Percentiles rank a stretch among this genome's conserved stretches.
Conservation (phyloP, 1,140 invertebrate species). For the Sycobia sp. region DNA sequence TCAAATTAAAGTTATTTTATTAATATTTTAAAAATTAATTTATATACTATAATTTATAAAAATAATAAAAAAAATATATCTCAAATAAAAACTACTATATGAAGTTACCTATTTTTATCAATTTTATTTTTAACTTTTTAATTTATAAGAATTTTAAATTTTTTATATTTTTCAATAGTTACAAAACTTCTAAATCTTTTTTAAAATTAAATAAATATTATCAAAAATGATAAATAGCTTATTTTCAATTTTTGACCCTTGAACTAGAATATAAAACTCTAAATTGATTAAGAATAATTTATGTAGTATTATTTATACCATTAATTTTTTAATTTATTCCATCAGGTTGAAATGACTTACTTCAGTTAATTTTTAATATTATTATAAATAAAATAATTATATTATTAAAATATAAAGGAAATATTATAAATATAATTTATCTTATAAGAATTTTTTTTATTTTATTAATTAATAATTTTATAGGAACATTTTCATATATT, state of each 20-base stretch:
- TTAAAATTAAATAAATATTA: too few species aligned
- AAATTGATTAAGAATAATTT: slow-evolving; percentile 65
- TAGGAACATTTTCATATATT: slow-evolving; percentile 72
- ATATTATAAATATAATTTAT: slow-evolving; percentile 62
- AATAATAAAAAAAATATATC: too few species aligned
- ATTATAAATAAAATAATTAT: slow-evolving; percentile 51
- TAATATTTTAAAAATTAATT: too few species aligned
- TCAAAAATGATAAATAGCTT: slow-evolving; percentile 44
- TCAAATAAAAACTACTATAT: too few species aligned
- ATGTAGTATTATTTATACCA: too few species aligned
- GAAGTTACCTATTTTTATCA: too few species aligned
- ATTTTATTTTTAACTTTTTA: too few species aligned
- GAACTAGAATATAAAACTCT: slow-evolving; percentile 45
- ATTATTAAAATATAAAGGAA: slow-evolving; percentile 59
- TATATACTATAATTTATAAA: too few species aligned
- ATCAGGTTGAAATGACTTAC: slow-evolving; percentile 52
- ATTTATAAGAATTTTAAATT: too few species aligned
- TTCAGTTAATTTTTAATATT: slow-evolving; percentile 30
- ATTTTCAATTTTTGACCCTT: slow-evolving; percentile 45
- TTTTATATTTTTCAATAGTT: too few species aligned
- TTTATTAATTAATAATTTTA: slow-evolving; percentile 68
- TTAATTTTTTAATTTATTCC: slow-evolving; percentile 62
- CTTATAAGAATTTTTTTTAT: slow-evolving; percentile 63
- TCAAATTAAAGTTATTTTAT: too few species aligned
- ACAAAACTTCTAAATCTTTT: too few species aligned